These are phyloP conservation scores for Vespertilio murinus DNA, from an alignment of 2,797 vertebrate species.

Conservation along the genomic window DNA sequence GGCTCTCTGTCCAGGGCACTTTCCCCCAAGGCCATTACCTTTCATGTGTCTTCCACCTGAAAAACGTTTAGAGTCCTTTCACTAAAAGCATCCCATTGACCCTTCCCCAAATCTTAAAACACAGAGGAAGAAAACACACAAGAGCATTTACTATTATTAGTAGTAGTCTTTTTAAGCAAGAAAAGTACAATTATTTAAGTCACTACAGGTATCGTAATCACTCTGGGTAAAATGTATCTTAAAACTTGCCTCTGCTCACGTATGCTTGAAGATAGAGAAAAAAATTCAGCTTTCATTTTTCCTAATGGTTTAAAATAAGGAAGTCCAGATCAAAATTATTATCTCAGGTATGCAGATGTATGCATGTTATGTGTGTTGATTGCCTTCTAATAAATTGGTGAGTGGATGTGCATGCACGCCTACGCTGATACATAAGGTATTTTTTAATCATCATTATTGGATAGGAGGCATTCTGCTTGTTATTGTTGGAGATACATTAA, in stretches of 20 bases:
- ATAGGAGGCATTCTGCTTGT: background rate
- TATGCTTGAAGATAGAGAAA: background rate
- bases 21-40: background rate
- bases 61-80: background rate
- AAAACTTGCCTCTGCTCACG: background rate
- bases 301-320: background rate
- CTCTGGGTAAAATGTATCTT: background rate
- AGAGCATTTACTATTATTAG: background rate
- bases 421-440: background rate
- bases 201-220: background rate
- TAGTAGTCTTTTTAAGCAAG: background rate
- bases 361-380: background rate
- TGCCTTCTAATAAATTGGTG: background rate
- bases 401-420: background rate
- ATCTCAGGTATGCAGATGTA: background rate
- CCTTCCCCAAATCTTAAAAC: background rate
- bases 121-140: background rate
- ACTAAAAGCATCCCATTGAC: background rate
- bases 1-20: background rate
- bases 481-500: background rate
- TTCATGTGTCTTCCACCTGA: background rate
- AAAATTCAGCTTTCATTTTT: background rate
- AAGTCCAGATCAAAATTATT: background rate
- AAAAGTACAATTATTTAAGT: background rate
- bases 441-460: background rate